Evolutionary conservation across 2,888 invertebrate genomes (phyloP).

Genomic region (Venustoraphidia nigricollis): DNA sequence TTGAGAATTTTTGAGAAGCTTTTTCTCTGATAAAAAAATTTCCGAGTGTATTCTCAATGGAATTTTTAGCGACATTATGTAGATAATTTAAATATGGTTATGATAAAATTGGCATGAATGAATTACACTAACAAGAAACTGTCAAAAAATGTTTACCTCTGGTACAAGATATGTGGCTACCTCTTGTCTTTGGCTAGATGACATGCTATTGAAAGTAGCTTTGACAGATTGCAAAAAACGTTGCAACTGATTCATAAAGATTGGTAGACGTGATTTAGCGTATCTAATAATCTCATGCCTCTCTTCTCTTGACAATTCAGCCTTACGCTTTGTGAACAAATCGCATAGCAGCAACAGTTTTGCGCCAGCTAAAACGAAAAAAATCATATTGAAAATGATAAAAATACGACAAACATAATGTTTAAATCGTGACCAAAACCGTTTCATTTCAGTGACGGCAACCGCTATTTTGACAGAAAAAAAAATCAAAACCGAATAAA

Average conservation of each 20-base stretch:
- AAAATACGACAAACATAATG: neutral
- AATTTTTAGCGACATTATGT: too few relatives aligned
- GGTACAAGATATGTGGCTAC: constrained; percentile 49
- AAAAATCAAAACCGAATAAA: too few relatives aligned
- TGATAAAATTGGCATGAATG: neutral
- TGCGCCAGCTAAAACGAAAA: constrained; percentile 26
- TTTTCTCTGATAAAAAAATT: too few relatives aligned
- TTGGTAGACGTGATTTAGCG: constrained; percentile 46
- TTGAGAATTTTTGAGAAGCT: too few relatives aligned
- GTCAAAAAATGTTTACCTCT: constrained; percentile 30
- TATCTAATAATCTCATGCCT: constrained; percentile 50
- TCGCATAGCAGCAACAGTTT: constrained; percentile 45
- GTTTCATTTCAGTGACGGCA: neutral
- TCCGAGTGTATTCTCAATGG: too few relatives aligned
- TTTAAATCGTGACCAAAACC: neutral
- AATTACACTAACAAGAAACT: neutral
- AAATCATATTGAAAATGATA: neutral
- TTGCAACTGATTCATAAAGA: constrained; percentile 44
- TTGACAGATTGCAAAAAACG: constrained; percentile 42
- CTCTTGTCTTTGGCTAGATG: constrained; percentile 38
- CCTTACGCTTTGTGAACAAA: constrained; percentile 44
- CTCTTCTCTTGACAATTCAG: constrained; percentile 42
- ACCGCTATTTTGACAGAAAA: too few relatives aligned
- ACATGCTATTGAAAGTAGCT: constrained; percentile 39
- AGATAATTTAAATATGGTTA: neutral